Percentiles rank a stretch among this genome's conserved stretches.
Evolutionary conservation across 1,140 invertebrate species (phyloP).

Genomic region (Thalassaphorura encarpata): DNA sequence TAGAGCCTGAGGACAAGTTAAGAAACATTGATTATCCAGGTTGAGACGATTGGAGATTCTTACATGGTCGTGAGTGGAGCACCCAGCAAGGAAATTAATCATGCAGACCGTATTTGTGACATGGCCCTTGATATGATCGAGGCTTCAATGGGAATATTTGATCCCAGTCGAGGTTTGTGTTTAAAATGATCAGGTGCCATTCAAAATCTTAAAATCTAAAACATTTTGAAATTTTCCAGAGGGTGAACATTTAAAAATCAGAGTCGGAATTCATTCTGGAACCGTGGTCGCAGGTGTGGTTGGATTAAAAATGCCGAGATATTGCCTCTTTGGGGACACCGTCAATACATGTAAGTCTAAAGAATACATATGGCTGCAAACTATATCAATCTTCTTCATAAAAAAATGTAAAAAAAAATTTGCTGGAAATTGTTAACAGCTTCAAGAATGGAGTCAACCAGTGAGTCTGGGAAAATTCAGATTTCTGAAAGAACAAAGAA

Average conservation of each 20-base stretch:
- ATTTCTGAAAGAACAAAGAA: slow-evolving; percentile 79
- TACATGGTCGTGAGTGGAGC: slow-evolving; percentile 51
- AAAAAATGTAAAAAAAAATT: no score
- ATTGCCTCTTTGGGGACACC: slow-evolving; percentile 85
- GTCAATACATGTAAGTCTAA: slow-evolving; percentile 64
- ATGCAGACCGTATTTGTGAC: slow-evolving; percentile 87
- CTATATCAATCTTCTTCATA: no score
- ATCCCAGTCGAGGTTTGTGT: slow-evolving; percentile 69
- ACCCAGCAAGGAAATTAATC: slow-evolving; percentile 76
- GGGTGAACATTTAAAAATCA: slow-evolving; percentile 61
- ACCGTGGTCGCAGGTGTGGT: slow-evolving; percentile 90
- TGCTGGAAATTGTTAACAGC: slow-evolving; percentile 46
- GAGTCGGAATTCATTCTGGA: slow-evolving; percentile 81
- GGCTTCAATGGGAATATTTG: slow-evolving; percentile 77
- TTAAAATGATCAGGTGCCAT: slow-evolving; percentile 26
- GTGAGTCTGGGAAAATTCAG: slow-evolving; percentile 85
- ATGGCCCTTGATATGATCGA: slow-evolving; percentile 96
- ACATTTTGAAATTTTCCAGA: slow-evolving; percentile 46
- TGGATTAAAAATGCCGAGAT: slow-evolving; percentile 86
- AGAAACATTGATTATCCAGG: no score
- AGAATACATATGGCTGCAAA: no score
- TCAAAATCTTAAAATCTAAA: slow-evolving; percentile 35
- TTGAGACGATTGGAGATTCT: slow-evolving; percentile 77
- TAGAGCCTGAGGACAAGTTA: no score
- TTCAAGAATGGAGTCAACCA: slow-evolving; percentile 82